These are phyloP conservation scores for Heliconius melpomene DNA, from an alignment of 1,140 invertebrate species.

Conservation along the genomic window DNA sequence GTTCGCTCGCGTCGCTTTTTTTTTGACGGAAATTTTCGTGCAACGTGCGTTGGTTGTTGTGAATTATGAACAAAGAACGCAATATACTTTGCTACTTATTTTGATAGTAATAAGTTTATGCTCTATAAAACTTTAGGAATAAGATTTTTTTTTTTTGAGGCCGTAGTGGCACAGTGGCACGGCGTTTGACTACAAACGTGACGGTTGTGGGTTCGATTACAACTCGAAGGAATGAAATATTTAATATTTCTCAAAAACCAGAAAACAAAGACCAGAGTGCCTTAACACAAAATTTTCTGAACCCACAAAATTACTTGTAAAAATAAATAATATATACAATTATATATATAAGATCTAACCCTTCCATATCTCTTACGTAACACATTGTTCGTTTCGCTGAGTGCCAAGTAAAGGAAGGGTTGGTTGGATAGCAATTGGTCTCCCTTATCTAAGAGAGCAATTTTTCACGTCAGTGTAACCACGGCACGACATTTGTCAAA, in stretches of 20 bases:
- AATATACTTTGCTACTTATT: neutral
- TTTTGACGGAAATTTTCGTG: neutral
- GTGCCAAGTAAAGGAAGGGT: constrained; percentile 19
- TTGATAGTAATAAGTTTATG: neutral
- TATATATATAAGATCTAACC: neutral
- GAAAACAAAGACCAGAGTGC: too few relatives aligned
- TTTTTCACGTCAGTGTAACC: constrained; percentile 69
- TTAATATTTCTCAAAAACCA: too few relatives aligned
- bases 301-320: neutral
- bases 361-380: neutral
- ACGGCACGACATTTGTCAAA: constrained; percentile 60
- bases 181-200: too few relatives aligned
- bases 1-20: neutral
- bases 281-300: neutral
- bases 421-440: constrained; percentile 59
- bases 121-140: too few relatives aligned
- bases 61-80: neutral
- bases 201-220: too few relatives aligned
- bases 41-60: neutral
- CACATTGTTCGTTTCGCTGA: constrained; percentile 17
- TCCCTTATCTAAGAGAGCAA: constrained; percentile 67
- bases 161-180: too few relatives aligned
- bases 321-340: neutral
- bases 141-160: too few relatives aligned
- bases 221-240: too few relatives aligned